These are phyloP conservation scores for Tachycineta bicolor DNA, from an alignment of 2,113 vertebrate genomes.

Conservation along the genomic window DNA sequence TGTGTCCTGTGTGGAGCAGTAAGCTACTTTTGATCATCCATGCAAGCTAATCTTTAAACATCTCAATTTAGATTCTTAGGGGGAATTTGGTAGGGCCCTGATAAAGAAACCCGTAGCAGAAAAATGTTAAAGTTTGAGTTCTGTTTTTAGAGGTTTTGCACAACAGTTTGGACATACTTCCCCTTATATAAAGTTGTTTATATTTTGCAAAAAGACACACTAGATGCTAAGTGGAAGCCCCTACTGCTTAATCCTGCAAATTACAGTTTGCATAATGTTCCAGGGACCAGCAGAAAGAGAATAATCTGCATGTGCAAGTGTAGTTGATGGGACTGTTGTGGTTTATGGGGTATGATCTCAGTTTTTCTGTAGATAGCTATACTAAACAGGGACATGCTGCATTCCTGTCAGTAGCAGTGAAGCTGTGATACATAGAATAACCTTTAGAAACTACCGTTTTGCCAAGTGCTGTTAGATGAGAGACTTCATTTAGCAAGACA, in stretches of 20 bases:
- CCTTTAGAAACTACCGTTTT: neutral
- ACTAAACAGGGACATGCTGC: neutral
- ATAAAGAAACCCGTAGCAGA: neutral
- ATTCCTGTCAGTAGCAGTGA: rapidly evolving
- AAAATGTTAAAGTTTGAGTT: neutral
- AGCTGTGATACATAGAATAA: neutral
- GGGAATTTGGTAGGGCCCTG: neutral
- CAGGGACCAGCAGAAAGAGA: neutral
- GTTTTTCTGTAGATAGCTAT: neutral
- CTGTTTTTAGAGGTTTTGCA: neutral
- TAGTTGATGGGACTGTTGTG: neutral
- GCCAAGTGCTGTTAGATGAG: neutral
- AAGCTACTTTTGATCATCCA: neutral
- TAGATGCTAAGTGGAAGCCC: neutral
- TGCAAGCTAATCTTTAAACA: neutral
- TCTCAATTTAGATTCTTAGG: too few relatives aligned
- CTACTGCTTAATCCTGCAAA: neutral
- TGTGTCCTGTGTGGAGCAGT: neutral
- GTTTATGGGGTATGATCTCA: neutral
- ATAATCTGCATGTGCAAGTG: rapidly evolving
- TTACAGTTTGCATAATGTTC: rapidly evolving
- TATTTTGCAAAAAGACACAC: neutral
- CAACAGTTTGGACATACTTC: neutral
- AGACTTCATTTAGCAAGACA: neutral
- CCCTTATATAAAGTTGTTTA: rapidly evolving